Conservation (phyloP, 2,888 invertebrate genomes). For the Nasonovia ribisnigri region DNA sequence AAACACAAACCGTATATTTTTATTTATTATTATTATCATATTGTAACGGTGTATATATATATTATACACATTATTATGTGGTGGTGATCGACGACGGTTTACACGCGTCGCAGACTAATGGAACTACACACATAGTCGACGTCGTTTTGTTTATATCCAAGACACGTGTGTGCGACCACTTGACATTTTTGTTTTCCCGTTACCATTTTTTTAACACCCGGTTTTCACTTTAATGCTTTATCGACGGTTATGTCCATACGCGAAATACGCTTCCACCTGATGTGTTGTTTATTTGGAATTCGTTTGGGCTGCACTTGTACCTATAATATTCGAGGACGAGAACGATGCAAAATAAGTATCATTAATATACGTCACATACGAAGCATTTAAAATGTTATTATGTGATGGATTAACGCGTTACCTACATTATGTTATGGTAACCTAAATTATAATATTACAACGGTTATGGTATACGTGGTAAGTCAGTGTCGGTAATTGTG, state of each 20-base stretch:
- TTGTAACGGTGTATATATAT: neutral
- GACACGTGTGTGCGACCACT: conserved; percentile 45
- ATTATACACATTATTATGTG: neutral
- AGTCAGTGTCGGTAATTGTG: neutral
- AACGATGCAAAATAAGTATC: neutral
- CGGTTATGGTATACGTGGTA: neutral
- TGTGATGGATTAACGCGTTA: neutral
- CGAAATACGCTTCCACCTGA: neutral
- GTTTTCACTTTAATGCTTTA: neutral
- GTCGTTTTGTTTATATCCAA: conserved; percentile 26
- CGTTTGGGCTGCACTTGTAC: neutral
- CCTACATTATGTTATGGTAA: neutral
- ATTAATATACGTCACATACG: neutral
- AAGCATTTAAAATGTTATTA: neutral
- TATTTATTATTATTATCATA: neutral
- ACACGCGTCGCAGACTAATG: neutral
- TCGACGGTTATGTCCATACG: neutral
- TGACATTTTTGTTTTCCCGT: conserved; percentile 9
- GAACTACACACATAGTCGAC: neutral
- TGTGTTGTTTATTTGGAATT: neutral
- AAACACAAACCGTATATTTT: conserved; percentile 44
- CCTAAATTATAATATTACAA: neutral
- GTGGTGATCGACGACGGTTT: conserved; percentile 17
- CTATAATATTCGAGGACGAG: neutral
- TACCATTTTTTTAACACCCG: neutral